phyloP scores from a whole-genome alignment of 1,140 invertebrate species.

The Andricus grossulariae region DNA sequence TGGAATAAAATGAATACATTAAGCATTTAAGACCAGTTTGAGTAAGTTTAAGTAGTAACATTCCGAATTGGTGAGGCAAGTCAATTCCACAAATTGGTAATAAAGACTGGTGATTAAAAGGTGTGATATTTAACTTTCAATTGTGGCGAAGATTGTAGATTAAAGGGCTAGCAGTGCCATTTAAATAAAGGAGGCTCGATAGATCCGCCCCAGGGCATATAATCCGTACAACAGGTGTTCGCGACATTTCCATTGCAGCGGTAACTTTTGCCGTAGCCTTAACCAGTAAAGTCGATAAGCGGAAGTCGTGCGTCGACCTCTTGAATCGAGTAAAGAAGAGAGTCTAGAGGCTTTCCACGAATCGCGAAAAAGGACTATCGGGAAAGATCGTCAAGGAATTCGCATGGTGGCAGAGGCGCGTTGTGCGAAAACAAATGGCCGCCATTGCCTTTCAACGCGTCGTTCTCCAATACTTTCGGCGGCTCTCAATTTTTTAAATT shows the following conservation, averaged over 20 bases:
- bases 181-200: slow-evolving; percentile 1
- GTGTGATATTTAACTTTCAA: background rate
- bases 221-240: slow-evolving; percentile 50
- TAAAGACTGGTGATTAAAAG: background rate
- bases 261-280: slow-evolving; percentile 1
- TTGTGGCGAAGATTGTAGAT: background rate
- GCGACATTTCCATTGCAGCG: slow-evolving; percentile 39
- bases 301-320: slow-evolving; percentile 28
- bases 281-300: slow-evolving; percentile 18
- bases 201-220: background rate
- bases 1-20: too few relatives aligned
- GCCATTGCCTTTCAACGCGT: slow-evolving; percentile 45
- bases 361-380: slow-evolving; percentile 18
- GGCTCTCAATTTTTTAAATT: background rate
- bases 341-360: slow-evolving; percentile 16
- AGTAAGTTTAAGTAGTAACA: background rate
- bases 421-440: slow-evolving; percentile 50
- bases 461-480: slow-evolving; percentile 2
- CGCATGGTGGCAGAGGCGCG: slow-evolving; percentile 24
- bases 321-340: slow-evolving; percentile 2
- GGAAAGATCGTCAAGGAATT: slow-evolving; percentile 21
- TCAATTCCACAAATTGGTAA: background rate
- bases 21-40: too few relatives aligned
- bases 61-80: background rate
- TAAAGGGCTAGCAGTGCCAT: background rate